These are phyloP conservation scores for Hippolais icterina DNA, from an alignment of 2,113 vertebrate species.

Conservation along the genomic window DNA sequence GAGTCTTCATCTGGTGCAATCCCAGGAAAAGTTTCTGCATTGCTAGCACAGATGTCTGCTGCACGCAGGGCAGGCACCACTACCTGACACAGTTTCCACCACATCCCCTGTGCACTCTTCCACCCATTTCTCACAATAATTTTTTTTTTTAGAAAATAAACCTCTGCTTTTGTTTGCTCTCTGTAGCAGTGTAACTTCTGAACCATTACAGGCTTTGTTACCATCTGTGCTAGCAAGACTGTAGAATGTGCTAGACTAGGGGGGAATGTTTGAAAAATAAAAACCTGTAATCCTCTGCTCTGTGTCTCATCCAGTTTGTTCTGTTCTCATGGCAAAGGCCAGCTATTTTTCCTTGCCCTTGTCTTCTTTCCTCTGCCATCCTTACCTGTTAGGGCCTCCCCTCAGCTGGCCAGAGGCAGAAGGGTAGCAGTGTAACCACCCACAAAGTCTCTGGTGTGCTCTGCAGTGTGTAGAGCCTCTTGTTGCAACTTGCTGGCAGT, in stretches of 20 bases:
- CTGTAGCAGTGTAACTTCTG: constrained; percentile 44
- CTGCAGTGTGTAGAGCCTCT: not conserved
- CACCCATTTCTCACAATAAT: not conserved
- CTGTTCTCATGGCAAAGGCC: not conserved
- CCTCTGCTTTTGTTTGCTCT: constrained; percentile 54
- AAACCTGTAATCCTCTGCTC: constrained; percentile 62
- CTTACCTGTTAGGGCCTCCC: not conserved
- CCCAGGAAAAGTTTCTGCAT: not conserved
- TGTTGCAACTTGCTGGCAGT: not conserved
- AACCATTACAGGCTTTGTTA: constrained; percentile 48
- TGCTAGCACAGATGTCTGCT: constrained; percentile 21
- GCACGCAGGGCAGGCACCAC: not conserved
- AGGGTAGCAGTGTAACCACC: not conserved
- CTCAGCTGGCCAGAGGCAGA: not conserved
- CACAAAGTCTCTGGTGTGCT: not conserved
- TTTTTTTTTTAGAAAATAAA: constrained; percentile 15
- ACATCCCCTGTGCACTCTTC: not conserved
- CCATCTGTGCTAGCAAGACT: constrained; percentile 59
- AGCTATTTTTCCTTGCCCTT: not conserved
- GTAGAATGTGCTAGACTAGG: constrained; percentile 68
- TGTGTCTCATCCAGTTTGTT: constrained; percentile 42
- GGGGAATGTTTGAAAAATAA: constrained; percentile 69
- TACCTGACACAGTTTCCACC: not conserved
- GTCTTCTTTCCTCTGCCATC: not conserved
- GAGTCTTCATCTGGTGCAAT: not conserved